Evolutionary conservation across 2,888 invertebrate species (phyloP).

Genomic region (Dryocosmus kuriphilus): DNA sequence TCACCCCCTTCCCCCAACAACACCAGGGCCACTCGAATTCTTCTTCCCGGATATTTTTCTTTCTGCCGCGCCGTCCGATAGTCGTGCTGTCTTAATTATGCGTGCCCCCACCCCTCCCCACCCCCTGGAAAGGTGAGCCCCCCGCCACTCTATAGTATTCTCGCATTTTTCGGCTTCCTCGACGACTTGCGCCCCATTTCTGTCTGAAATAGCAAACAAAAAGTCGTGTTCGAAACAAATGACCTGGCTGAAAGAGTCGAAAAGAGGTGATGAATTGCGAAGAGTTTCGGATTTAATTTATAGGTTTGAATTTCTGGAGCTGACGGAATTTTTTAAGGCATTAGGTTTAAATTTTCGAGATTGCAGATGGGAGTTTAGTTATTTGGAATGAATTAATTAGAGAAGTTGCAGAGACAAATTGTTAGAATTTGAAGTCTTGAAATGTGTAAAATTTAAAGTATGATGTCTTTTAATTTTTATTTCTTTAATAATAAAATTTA

Average conservation of each 20-base stretch:
- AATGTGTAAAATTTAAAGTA: too few relatives aligned
- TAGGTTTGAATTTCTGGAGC: background rate
- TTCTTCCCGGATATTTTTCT: constrained; percentile 39
- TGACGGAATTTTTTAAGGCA: constrained; percentile 5
- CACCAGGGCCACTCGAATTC: constrained; percentile 2
- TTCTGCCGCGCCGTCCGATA: background rate
- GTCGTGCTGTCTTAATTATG: constrained; percentile 18
- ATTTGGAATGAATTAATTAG: background rate
- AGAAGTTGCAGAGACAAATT: background rate
- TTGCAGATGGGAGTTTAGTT: background rate
- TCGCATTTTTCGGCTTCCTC: background rate
- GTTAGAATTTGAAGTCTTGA: too few relatives aligned
- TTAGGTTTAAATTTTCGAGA: background rate
- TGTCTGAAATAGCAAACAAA: constrained; percentile 16
- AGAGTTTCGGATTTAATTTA: constrained; percentile 16
- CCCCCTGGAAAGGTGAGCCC: background rate
- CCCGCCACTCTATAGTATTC: background rate
- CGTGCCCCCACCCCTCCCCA: background rate
- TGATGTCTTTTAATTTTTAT: too few relatives aligned
- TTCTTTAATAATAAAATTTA: too few relatives aligned
- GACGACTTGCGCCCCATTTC: background rate
- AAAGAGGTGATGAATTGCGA: constrained; percentile 23
- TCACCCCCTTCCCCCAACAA: constrained; percentile 27
- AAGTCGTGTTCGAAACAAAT: constrained; percentile 12
- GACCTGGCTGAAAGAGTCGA: constrained; percentile 12